phyloP scores from a whole-genome alignment of 1,140 invertebrate genomes.

The Conus betulinus region DNA sequence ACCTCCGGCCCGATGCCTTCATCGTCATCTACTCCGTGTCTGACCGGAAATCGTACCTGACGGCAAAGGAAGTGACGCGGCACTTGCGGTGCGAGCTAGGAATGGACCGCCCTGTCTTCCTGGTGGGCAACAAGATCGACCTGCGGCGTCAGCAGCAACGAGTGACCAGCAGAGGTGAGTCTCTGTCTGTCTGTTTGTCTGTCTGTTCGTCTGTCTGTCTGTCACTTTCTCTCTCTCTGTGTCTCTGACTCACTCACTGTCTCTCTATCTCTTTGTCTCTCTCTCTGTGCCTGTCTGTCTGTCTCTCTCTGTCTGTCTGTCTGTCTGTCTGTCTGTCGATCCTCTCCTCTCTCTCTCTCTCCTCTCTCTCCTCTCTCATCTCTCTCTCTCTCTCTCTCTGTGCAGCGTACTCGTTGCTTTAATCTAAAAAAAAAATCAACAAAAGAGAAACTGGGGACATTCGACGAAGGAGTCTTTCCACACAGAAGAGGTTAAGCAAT shows the following conservation, averaged over 20 bases:
- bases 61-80: slow-evolving; percentile 46
- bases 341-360: background rate
- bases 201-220: background rate
- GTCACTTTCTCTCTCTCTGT: background rate
- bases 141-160: slow-evolving; percentile 90
- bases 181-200: background rate
- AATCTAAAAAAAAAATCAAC: too few relatives aligned
- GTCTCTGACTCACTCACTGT: too few relatives aligned
- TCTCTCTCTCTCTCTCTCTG: too few relatives aligned
- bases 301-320: background rate
- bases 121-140: slow-evolving; percentile 97
- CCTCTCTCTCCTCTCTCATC: too few relatives aligned
- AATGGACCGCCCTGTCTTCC: slow-evolving; percentile 84
- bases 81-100: slow-evolving; percentile 48
- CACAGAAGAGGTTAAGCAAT: too few relatives aligned
- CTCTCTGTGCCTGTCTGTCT: background rate
- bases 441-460: too few relatives aligned
- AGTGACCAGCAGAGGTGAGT: slow-evolving; percentile 88
- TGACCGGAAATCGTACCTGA: slow-evolving; percentile 81
- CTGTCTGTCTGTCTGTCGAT: background rate
- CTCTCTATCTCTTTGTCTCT: background rate
- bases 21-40: slow-evolving; percentile 93
- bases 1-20: slow-evolving; percentile 83
- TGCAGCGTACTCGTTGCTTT: too few relatives aligned
- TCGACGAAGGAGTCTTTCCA: too few relatives aligned